Conservation (phyloP, 1,140 invertebrate genomes). For the Hyposmocoma kahamanoa region DNA sequence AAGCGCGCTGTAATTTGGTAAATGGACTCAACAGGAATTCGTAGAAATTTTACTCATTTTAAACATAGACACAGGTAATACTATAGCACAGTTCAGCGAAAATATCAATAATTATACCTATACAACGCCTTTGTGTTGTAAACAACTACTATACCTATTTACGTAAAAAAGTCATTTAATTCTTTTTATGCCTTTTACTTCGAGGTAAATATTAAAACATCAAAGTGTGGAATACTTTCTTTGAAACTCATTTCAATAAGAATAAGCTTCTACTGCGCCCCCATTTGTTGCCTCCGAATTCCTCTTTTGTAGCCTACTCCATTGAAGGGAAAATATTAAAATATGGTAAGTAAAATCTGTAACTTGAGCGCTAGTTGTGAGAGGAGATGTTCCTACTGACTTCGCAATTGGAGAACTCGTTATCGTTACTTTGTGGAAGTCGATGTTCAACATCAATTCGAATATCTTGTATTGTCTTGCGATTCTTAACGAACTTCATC, state of each 20-base stretch:
- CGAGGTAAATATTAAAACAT: slow-evolving; percentile 35
- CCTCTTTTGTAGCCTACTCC: slow-evolving; percentile 36
- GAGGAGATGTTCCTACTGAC: not conserved
- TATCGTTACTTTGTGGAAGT: slow-evolving; percentile 8
- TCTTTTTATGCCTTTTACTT: too few species aligned
- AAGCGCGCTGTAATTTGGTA: too few species aligned
- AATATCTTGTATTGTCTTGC: slow-evolving; percentile 5
- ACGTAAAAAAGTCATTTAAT: too few species aligned
- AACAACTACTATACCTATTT: too few species aligned
- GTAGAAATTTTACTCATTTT: too few species aligned
- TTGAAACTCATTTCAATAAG: slow-evolving; percentile 55
- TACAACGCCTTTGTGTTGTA: too few species aligned
- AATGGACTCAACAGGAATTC: too few species aligned
- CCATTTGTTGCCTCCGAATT: slow-evolving; percentile 53
- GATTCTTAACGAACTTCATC: slow-evolving; percentile 10
- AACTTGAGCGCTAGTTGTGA: slow-evolving; percentile 25
- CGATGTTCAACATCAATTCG: not conserved
- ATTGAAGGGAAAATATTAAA: slow-evolving; percentile 53
- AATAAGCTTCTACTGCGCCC: slow-evolving; percentile 38
- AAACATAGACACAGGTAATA: too few species aligned
- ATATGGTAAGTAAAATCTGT: slow-evolving; percentile 50
- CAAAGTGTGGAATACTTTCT: slow-evolving; percentile 50
- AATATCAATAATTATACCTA: too few species aligned
- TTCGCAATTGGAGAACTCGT: slow-evolving; percentile 14
- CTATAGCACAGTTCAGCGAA: too few species aligned